Percentiles rank a stretch among this genome's conserved stretches.
Conservation (phyloP, 2,888 invertebrate genomes). For the Archips crataeganus region DNA sequence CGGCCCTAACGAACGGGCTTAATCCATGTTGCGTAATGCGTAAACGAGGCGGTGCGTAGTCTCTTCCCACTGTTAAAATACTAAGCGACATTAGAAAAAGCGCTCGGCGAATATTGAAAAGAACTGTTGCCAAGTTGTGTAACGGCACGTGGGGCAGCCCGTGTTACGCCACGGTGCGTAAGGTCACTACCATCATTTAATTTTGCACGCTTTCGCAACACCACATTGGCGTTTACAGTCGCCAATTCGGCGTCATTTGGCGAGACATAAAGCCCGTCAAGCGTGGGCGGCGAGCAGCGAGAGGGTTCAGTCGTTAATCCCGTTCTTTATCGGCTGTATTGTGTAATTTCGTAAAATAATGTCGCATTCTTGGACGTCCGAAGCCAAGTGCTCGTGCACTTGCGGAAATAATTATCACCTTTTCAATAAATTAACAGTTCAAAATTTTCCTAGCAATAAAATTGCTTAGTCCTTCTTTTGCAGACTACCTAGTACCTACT, state of each 20-base stretch:
- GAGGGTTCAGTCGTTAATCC: conserved; percentile 35
- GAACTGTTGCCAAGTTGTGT: conserved; percentile 60
- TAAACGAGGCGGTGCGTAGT: neutral
- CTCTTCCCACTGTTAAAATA: neutral
- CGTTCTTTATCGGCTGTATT: neutral
- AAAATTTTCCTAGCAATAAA: too few species aligned
- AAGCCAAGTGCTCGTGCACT: neutral
- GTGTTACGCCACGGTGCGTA: conserved; percentile 76
- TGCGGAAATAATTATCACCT: neutral
- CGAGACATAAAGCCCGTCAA: conserved; percentile 29
- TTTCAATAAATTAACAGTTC: too few species aligned
- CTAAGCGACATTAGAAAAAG: conserved; percentile 3
- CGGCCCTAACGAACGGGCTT: neutral
- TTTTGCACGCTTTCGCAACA: conserved; percentile 79
- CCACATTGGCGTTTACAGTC: conserved; percentile 60
- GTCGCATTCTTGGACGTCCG: neutral
- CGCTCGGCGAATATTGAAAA: conserved; percentile 46
- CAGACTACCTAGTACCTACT: too few species aligned
- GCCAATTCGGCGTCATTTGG: conserved; percentile 46
- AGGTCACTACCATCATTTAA: conserved; percentile 79
- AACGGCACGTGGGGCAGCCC: conserved; percentile 52
- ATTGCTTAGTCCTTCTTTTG: too few species aligned
- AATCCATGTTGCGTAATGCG: neutral
- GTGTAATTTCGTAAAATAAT: conserved; percentile 4
- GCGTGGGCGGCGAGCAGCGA: conserved; percentile 20